phyloP scores from a whole-genome alignment of 2,888 invertebrate species.

The Dolomedes plantarius region DNA sequence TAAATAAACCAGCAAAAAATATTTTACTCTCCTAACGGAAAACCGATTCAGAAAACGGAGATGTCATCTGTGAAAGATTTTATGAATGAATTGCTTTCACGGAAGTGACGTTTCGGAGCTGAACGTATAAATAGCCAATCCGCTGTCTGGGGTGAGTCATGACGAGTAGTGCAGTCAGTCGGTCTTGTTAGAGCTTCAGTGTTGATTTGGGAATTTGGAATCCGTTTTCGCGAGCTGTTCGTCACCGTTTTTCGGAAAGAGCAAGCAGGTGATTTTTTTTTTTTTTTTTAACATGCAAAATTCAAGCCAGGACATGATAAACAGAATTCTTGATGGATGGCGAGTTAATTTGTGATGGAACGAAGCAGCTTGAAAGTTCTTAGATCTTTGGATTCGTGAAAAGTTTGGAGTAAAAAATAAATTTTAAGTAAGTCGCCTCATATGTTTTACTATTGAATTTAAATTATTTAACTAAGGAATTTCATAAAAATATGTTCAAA shows the following conservation, averaged over 20 bases:
- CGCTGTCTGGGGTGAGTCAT: conserved; percentile 44
- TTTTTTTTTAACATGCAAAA: background rate
- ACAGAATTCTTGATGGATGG: background rate
- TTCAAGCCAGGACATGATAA: background rate
- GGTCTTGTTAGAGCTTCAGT: background rate
- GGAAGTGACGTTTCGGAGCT: conserved; percentile 46
- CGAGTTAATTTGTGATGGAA: background rate
- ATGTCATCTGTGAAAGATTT: conserved; percentile 41
- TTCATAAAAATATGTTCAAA: too few species aligned
- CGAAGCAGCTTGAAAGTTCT: background rate
- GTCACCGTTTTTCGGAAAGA: background rate
- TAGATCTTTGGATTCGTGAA: too few species aligned
- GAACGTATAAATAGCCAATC: conserved; percentile 58
- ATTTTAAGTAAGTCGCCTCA: too few species aligned
- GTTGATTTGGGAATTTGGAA: background rate
- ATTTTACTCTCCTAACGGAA: background rate
- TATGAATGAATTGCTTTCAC: conserved; percentile 58
- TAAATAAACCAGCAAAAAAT: background rate
- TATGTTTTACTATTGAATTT: too few species aligned
- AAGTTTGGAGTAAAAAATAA: too few species aligned
- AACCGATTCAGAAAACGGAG: background rate
- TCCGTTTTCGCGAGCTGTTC: too few species aligned
- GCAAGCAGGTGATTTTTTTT: background rate
- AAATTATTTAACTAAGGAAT: too few species aligned
- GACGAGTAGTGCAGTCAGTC: background rate